These are phyloP conservation scores for Emydoidea blandingii DNA, from an alignment of 2,797 vertebrate species.

Conservation along the genomic window DNA sequence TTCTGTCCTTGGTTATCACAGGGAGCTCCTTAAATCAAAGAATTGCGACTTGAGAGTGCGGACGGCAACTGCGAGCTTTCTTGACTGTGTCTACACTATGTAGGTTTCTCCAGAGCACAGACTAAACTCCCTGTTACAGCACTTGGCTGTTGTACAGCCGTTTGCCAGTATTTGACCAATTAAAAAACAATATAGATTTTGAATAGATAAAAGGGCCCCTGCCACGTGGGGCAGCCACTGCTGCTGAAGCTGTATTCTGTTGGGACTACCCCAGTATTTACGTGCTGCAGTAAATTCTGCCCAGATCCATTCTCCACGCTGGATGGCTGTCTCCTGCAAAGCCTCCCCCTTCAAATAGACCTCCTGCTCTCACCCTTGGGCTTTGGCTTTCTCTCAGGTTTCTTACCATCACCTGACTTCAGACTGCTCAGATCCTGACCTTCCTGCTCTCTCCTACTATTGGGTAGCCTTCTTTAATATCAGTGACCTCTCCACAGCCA, in stretches of 20 bases:
- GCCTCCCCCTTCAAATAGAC: neutral
- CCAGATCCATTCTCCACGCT: neutral
- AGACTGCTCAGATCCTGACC: neutral
- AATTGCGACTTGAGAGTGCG: accelerated
- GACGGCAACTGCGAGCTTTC: accelerated
- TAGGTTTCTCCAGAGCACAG: neutral
- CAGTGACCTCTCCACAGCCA: neutral
- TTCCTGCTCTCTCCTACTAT: neutral
- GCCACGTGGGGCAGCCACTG: accelerated
- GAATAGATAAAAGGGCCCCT: neutral
- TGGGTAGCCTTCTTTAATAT: neutral
- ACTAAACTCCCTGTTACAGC: neutral
- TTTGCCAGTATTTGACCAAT: neutral
- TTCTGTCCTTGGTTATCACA: neutral
- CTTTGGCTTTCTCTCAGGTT: neutral
- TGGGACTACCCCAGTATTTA: neutral
- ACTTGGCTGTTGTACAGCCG: accelerated
- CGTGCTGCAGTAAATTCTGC: neutral
- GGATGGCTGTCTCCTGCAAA: neutral
- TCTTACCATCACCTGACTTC: neutral
- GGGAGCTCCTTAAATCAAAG: accelerated
- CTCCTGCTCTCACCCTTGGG: neutral
- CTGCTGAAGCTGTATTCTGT: neutral
- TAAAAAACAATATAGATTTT: neutral
- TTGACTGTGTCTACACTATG: neutral